phyloP scores from a whole-genome alignment of 2,888 invertebrate species.

The Myopa tessellatipennis region DNA sequence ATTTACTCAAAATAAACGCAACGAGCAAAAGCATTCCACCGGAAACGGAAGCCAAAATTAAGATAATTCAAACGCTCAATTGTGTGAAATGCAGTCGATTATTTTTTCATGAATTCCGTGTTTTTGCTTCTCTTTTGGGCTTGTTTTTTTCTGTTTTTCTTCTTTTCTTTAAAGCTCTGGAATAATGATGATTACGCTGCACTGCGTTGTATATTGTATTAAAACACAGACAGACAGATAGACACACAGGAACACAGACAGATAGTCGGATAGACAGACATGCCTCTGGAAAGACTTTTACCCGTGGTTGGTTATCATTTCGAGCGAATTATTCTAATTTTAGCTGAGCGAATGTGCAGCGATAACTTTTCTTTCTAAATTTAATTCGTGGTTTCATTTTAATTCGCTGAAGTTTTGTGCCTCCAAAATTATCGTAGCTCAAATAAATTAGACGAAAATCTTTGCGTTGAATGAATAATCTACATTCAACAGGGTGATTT shows the following conservation, averaged over 20 bases:
- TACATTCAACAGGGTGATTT: too few species aligned
- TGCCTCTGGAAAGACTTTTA: too few species aligned
- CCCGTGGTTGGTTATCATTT: neutral
- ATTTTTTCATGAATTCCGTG: conserved; percentile 14
- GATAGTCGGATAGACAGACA: neutral
- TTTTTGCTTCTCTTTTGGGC: neutral
- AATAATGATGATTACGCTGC: neutral
- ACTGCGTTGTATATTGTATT: too few species aligned
- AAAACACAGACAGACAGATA: neutral
- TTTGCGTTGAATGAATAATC: too few species aligned
- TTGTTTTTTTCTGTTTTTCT: neutral
- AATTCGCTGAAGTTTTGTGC: neutral
- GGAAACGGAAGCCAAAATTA: conserved; percentile 43
- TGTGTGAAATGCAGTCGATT: conserved; percentile 43
- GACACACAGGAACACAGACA: neutral
- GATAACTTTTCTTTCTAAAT: neutral
- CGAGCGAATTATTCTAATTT: neutral
- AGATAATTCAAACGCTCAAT: conserved; percentile 42
- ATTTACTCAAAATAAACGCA: conserved; percentile 13
- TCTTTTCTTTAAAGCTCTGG: neutral
- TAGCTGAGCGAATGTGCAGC: neutral
- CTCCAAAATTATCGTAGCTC: neutral
- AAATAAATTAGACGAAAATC: neutral
- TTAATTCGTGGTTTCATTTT: neutral
- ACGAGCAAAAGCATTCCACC: conserved; percentile 24